Evolutionary conservation across 2,113 vertebrate species (phyloP).

Genomic region (Nannospalax galili): DNA sequence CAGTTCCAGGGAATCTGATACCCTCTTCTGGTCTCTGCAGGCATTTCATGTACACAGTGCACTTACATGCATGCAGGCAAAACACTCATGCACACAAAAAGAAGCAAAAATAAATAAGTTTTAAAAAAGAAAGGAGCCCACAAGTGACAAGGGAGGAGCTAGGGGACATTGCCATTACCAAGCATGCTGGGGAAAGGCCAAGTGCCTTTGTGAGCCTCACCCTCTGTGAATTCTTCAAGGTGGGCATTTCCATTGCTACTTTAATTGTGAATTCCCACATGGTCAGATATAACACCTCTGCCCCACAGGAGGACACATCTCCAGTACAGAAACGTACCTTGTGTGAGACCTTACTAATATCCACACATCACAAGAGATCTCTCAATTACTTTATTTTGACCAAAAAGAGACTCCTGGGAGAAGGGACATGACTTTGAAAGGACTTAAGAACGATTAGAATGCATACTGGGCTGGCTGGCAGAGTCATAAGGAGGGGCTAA

Average conservation of each 20-base stretch:
- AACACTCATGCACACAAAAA: too few relatives aligned
- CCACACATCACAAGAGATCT: neutral
- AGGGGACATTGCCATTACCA: neutral
- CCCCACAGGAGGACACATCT: neutral
- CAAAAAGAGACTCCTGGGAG: neutral
- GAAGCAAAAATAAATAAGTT: too few relatives aligned
- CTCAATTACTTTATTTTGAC: constrained; percentile 41
- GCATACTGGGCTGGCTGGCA: neutral
- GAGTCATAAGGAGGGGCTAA: neutral
- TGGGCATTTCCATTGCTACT: neutral
- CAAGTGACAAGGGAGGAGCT: neutral
- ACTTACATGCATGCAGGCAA: too few relatives aligned
- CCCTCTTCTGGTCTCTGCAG: too few relatives aligned
- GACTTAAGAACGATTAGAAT: constrained; percentile 9
- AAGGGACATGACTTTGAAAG: constrained; percentile 3
- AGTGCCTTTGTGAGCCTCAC: too few relatives aligned
- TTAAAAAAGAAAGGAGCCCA: neutral
- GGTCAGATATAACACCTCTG: neutral
- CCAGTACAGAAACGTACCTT: neutral
- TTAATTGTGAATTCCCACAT: neutral
- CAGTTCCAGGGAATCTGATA: too few relatives aligned
- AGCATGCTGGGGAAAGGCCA: neutral
- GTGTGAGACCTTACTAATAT: neutral
- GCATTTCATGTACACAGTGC: too few relatives aligned
- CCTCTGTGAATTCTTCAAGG: too few relatives aligned